Evolutionary conservation across 1,140 invertebrate species (phyloP).

Genomic region (Drosophila arawakana): DNA sequence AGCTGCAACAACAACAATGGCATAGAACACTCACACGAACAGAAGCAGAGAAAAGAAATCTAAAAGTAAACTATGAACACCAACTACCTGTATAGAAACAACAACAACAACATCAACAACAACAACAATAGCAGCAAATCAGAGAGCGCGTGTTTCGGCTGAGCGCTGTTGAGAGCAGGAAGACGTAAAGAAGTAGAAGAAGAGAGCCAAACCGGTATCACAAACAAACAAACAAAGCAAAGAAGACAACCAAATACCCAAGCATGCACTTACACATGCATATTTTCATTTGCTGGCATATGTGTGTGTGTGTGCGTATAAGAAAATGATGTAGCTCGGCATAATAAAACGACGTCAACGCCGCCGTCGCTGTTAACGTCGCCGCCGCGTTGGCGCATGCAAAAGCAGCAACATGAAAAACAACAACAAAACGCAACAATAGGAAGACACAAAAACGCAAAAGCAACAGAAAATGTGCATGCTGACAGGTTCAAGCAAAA

Average conservation of each 20-base stretch:
- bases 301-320: conserved; percentile 31
- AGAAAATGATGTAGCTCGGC: conserved; percentile 38
- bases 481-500: conserved; percentile 56
- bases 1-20: conserved; percentile 4
- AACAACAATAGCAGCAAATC: too few species aligned
- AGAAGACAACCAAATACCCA: conserved; percentile 49
- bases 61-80: conserved; percentile 74
- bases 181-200: conserved; percentile 6
- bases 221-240: conserved; percentile 63
- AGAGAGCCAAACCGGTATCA: conserved; percentile 68
- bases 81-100: conserved; percentile 66
- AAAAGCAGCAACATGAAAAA: conserved; percentile 44
- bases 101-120: conserved; percentile 28
- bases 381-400: conserved; percentile 11
- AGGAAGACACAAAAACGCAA: conserved; percentile 41
- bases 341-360: conserved; percentile 34
- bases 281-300: background rate
- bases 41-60: conserved; percentile 77
- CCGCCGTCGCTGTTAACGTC: background rate
- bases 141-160: conserved; percentile 18
- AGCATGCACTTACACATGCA: conserved; percentile 31
- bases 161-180: conserved; percentile 18
- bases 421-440: conserved; percentile 55
- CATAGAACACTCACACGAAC: conserved; percentile 37
- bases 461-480: conserved; percentile 53